phyloP scores from a whole-genome alignment of 2,888 invertebrate genomes.

The Dexiosoma caninum region DNA sequence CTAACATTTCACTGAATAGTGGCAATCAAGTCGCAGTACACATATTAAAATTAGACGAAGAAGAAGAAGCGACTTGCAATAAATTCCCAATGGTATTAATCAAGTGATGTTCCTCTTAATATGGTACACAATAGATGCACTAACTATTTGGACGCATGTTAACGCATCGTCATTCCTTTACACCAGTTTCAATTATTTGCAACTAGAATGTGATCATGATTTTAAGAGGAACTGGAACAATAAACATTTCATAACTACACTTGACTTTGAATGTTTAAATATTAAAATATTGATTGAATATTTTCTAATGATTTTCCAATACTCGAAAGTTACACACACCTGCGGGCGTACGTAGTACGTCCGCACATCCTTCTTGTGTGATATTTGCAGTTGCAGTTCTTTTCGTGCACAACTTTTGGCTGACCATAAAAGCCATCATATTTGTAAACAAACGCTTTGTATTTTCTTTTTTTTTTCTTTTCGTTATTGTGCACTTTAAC shows the following conservation, averaged over 20 bases:
- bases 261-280: not conserved
- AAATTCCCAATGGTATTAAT: conserved; percentile 35
- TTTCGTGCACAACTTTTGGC: conserved; percentile 15
- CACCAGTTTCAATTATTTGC: no score
- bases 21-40: no score
- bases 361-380: not conserved
- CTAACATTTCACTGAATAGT: no score
- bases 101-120: conserved; percentile 25
- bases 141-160: not conserved
- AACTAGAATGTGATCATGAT: conserved; percentile 22
- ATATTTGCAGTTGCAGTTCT: not conserved
- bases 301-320: conserved; percentile 25
- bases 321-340: not conserved
- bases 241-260: conserved; percentile 18
- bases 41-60: no score
- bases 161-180: not conserved
- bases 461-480: conserved; percentile 12
- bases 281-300: conserved; percentile 29
- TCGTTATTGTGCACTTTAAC: no score
- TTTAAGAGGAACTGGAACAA: conserved; percentile 1
- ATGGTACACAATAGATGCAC: conserved; percentile 33
- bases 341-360: no score
- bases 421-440: conserved; percentile 26
- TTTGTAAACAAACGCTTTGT: conserved; percentile 50
- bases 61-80: not conserved